Conservation (phyloP, 2,888 invertebrate species). For the Lamellibrachia columna region DNA sequence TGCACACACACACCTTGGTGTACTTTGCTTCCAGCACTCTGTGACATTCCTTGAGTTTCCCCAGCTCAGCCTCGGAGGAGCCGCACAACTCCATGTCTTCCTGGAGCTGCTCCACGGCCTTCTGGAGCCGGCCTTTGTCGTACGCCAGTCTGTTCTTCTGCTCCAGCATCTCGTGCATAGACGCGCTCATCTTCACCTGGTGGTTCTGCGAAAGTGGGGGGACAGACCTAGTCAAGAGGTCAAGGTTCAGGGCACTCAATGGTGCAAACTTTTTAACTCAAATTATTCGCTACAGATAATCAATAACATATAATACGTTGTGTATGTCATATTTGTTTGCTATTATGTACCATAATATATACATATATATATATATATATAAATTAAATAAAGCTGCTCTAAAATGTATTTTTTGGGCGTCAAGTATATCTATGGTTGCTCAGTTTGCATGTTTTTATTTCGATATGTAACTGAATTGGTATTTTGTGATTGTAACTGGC, state of each 20-base stretch:
- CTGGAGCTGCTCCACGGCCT: conserved; percentile 80
- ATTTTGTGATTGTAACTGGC: too few relatives aligned
- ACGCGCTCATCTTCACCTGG: conserved; percentile 50
- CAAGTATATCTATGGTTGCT: not conserved
- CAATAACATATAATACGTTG: too few relatives aligned
- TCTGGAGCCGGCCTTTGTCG: conserved; percentile 61
- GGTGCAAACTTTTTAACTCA: not conserved
- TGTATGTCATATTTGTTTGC: too few relatives aligned
- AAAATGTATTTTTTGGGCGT: not conserved
- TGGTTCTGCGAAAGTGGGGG: conserved; percentile 46
- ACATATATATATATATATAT: too few relatives aligned
- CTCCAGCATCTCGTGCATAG: conserved; percentile 59
- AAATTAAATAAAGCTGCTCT: not conserved
- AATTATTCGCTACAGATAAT: too few relatives aligned
- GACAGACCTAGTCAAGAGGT: not conserved
- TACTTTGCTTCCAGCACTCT: conserved; percentile 52
- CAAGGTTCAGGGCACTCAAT: not conserved
- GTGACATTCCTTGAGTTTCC: conserved; percentile 47
- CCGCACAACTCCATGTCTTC: conserved; percentile 85
- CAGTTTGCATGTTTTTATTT: not conserved
- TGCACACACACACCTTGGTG: conserved; percentile 46
- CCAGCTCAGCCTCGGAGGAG: conserved; percentile 63
- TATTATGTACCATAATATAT: too few relatives aligned
- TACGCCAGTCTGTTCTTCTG: conserved; percentile 62
- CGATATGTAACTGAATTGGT: too few relatives aligned